Conservation (phyloP, 2,888 invertebrate genomes). For the Tetramorium bicarinatum region DNA sequence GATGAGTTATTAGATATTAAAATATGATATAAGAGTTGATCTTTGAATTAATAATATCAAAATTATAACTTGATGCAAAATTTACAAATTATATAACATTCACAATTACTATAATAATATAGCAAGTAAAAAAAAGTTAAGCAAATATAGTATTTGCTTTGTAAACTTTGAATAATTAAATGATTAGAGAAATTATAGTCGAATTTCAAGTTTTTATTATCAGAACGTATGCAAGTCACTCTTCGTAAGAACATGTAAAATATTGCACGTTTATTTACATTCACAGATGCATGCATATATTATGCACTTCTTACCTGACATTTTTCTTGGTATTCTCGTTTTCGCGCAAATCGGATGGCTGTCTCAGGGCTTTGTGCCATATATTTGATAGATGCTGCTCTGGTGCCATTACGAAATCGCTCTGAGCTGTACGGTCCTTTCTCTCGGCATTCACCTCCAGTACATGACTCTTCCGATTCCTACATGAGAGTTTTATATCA, state of each 20-base stretch:
- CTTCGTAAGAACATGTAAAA: neutral
- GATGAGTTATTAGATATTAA: constrained; percentile 62
- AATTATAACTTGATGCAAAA: neutral
- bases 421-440: constrained; percentile 85
- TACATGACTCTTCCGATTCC: constrained; percentile 80
- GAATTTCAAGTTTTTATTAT: neutral
- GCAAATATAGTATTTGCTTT: neutral
- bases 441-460: constrained; percentile 86
- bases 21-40: neutral
- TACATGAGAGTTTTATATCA: constrained; percentile 54
- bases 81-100: neutral
- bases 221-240: neutral
- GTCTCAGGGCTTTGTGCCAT: constrained; percentile 85
- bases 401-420: constrained; percentile 82
- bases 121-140: neutral
- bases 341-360: constrained; percentile 77
- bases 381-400: constrained; percentile 85
- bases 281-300: no score
- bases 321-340: constrained; percentile 72
- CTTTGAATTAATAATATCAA: neutral
- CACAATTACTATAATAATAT: neutral
- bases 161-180: neutral
- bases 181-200: neutral
- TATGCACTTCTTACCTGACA: constrained; percentile 73
- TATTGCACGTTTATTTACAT: neutral